Evolutionary conservation across 2,888 invertebrate species (phyloP), one percentile per base, ranked within the genome.

Genomic region (Acutogordius australiensis): DNA sequence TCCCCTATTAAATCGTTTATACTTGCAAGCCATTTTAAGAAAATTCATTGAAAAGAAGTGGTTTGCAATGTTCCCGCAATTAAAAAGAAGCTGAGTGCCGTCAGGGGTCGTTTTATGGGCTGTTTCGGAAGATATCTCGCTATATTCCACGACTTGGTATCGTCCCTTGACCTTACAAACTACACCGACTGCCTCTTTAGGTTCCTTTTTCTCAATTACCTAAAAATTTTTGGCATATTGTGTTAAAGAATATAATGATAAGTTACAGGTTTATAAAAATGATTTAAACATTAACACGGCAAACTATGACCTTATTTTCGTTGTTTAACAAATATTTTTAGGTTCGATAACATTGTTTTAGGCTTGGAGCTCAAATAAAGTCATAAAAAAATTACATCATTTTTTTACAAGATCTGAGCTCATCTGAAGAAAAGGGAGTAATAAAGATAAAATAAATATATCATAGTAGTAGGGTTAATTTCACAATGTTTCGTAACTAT

Each of bases 41-140:
- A 97, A 99, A 61, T 81, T 78, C 0, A 81, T 73, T 0, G 83
- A 82, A 72, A 97, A 97, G 69, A 86, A 90, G 68, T 99, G 97
- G 70, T 94, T 97, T 71, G 94, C 94, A 64, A 99, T 97, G 69
- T 87, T 94, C 1, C 91, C 97, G 1, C 91, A 87, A 61, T 80
- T 84, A 70, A 88, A 97, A 0, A 82, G 78, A 0, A 97, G 75
- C 60, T 80, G 75, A n/a, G n/a, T n/a, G 0, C 87, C 88, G 64
- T 84, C 80, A 1, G 68, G 63, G 63, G 84, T 81, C 60, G 68
- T 66, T 2, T 61, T 30, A 28, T 65, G 81, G 0, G 91, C 82
- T 0, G 87, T 84, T 65, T 81, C 79, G 44, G 80, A 76, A 0
- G 86, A 82, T 60, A 99, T 81, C 70, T 99, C 97, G 59, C 88